These are phyloP conservation scores for Leptopterna dolabrata DNA, from an alignment of 2,888 invertebrate genomes.

Conservation along the genomic window DNA sequence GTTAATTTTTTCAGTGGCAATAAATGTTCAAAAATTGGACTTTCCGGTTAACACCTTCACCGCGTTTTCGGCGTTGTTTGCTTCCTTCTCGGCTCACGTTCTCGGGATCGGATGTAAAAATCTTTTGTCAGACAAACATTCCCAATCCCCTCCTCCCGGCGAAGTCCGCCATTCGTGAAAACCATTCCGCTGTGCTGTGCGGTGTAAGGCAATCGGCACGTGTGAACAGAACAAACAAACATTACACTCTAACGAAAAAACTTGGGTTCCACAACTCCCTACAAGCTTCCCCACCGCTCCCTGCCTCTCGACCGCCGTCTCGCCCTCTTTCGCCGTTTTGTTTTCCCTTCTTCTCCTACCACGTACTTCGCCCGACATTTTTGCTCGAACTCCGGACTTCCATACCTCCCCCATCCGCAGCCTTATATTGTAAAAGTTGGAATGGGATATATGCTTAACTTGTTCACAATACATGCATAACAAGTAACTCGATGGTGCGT, in stretches of 20 bases:
- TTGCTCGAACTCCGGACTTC: background rate
- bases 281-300: background rate
- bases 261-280: background rate
- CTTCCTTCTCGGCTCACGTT: background rate
- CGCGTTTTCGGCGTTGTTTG: background rate
- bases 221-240: background rate
- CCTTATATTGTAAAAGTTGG: constrained; percentile 48
- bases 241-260: constrained; percentile 20
- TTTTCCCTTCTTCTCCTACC: background rate
- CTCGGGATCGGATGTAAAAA: background rate
- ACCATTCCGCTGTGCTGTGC: background rate
- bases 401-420: background rate
- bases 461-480: constrained; percentile 52
- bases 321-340: background rate
- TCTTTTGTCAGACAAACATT: background rate
- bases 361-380: background rate
- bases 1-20: no score
- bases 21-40: no score
- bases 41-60: no score
- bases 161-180: no score
- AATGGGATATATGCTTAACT: constrained; percentile 51
- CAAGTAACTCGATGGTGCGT: constrained; percentile 46
- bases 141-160: no score
- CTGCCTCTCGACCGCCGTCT: background rate
- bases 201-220: background rate